Evolutionary conservation across 2,113 vertebrate genomes (phyloP).

Genomic region (Macrotis lagotis): DNA sequence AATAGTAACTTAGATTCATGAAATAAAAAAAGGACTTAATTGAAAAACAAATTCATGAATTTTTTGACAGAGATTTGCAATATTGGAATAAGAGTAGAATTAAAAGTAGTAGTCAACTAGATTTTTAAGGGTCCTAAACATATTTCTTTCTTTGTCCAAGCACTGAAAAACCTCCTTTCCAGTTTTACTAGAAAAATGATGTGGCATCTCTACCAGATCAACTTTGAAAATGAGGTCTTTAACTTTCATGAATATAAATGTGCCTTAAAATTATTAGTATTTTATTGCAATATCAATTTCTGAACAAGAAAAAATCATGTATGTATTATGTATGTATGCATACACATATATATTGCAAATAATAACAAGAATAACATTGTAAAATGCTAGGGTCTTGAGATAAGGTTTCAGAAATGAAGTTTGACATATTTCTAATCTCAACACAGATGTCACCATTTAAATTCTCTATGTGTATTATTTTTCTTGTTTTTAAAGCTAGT

Average conservation of each 20-base stretch:
- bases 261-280: constrained; percentile 51
- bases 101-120: not conserved
- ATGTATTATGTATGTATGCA: not conserved
- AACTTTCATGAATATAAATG: constrained; percentile 33
- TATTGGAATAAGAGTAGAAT: not conserved
- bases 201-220: not conserved
- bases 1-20: not conserved
- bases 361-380: constrained; percentile 38
- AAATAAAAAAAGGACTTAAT: not conserved
- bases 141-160: not conserved
- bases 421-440: constrained; percentile 59
- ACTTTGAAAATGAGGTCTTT: constrained; percentile 37
- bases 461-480: constrained; percentile 68
- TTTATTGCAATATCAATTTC: constrained; percentile 34
- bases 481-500: constrained; percentile 73
- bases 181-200: not conserved
- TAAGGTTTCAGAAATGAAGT: constrained; percentile 1
- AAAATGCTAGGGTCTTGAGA: constrained; percentile 49
- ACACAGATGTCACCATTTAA: constrained; percentile 72
- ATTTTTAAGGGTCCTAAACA: constrained; percentile 14
- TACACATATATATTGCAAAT: not conserved
- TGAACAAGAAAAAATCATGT: constrained; percentile 8
- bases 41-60: not conserved
- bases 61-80: constrained; percentile 38
- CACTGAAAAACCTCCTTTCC: not conserved